These are phyloP conservation scores for Axis porcinus DNA, from an alignment of 2,113 vertebrate genomes.

Conservation along the genomic window DNA sequence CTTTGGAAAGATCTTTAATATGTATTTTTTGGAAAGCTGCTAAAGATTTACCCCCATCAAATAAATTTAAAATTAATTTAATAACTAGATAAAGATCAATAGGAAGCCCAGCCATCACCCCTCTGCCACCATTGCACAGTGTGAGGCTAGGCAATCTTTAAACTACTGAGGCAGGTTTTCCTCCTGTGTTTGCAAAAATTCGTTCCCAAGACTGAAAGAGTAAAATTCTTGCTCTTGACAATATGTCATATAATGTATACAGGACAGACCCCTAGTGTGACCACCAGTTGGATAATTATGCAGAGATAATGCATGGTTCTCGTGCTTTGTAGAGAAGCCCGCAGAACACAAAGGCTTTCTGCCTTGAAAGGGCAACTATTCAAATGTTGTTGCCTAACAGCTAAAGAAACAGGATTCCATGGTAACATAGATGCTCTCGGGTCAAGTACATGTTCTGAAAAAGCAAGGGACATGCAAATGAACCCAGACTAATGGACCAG, in stretches of 20 bases:
- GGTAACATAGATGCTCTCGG: constrained; percentile 5
- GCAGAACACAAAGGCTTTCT: background rate
- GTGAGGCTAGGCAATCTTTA: background rate
- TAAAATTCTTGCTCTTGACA: background rate
- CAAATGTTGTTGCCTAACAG: background rate
- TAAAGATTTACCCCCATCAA: background rate
- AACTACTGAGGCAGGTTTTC: background rate
- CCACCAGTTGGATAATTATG: constrained; percentile 31
- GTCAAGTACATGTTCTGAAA: constrained; percentile 27
- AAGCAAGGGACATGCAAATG: constrained; percentile 38
- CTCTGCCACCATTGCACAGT: background rate
- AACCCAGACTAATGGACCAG: background rate
- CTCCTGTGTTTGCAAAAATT: background rate
- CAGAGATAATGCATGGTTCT: background rate
- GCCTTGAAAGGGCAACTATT: constrained; percentile 35
- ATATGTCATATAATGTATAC: background rate
- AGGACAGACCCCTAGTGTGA: background rate
- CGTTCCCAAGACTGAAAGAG: background rate
- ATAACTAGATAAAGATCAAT: background rate
- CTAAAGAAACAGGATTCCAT: constrained; percentile 25
- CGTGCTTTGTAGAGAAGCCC: background rate
- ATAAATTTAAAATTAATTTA: background rate
- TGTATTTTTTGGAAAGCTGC: background rate
- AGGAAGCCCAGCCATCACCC: background rate
- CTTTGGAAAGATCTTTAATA: background rate